Evolutionary conservation across 2,113 vertebrate genomes (phyloP), one percentile per base, ranked within the genome.

Genomic region (Erinaceus europaeus): DNA sequence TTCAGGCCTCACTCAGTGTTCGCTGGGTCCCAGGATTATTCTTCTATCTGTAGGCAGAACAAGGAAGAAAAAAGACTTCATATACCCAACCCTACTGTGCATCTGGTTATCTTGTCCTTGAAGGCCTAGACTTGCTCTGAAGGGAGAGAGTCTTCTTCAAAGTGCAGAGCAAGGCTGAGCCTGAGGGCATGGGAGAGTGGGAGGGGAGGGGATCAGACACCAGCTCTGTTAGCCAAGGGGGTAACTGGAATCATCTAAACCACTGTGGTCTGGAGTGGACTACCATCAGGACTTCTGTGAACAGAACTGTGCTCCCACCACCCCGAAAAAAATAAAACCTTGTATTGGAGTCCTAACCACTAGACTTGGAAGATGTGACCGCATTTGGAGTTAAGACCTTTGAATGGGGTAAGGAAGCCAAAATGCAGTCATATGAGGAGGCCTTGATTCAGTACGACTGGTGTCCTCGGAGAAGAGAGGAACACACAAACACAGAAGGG

Each of bases 71-170:
- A 72, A 20, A 29, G 27, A 27, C 11, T 25, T 0, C 3, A 12
- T 12, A 36, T 5, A 6, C 17, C 9, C 20, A 17, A 20, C 57
- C 61, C 46, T 4, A 0, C 5, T 3, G 0, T 3, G 9, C 48
- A 36, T 32, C 20, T 27, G 1, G 8, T 12, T 59, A 34, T 77
- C 27, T n/a, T 20, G 27, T 32, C 34, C 6, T n/a, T n/a, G n/a
- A n/a, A n/a, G n/a, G n/a, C n/a, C n/a, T n/a, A n/a, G n/a, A n/a
- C n/a, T n/a, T n/a, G n/a, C 13, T 86, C 17, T 44, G 10, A 61
- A 76, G 44, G 7, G 0, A 7, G 11, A 40, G 11, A 7, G 0
- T 29, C 23, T 42, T 34, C 29, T 80, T 42, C 9, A 55, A 48
- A 55, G 53, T 27, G 9, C 12, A 36, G 23, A 73, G 38, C 20